Evolutionary conservation across 2,888 invertebrate species (phyloP).

Genomic region (Lamellibrachia satsuma): DNA sequence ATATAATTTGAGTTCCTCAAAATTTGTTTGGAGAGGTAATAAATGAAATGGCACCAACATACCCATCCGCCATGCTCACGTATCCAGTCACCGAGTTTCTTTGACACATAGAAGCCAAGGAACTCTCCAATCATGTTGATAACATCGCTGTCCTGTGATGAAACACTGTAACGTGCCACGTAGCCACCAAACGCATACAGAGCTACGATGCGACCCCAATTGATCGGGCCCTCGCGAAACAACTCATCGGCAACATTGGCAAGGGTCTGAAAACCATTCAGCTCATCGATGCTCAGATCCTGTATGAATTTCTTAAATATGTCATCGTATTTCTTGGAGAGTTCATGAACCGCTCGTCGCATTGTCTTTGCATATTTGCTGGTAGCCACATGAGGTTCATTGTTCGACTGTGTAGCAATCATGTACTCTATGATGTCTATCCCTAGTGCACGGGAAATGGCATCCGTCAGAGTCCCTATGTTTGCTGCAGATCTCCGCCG

Average conservation of each 20-base stretch:
- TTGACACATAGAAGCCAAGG: constrained; percentile 60
- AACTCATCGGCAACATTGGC: constrained; percentile 56
- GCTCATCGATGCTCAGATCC: constrained; percentile 14
- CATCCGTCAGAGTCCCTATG: background rate
- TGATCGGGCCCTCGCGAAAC: constrained; percentile 59
- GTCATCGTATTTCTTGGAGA: constrained; percentile 18
- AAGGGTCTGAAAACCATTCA: constrained; percentile 23
- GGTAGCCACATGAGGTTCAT: background rate
- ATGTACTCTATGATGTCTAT: background rate
- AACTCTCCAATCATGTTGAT: constrained; percentile 42
- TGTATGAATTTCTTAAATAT: background rate
- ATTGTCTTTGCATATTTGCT: background rate
- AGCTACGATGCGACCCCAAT: constrained; percentile 62
- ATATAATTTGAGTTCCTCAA: background rate
- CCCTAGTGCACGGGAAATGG: background rate
- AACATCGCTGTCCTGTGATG: constrained; percentile 32
- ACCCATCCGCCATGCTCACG: constrained; percentile 62
- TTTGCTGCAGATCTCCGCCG: background rate
- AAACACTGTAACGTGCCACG: constrained; percentile 47
- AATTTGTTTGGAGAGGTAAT: background rate
- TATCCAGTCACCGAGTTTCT: constrained; percentile 59
- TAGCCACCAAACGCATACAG: constrained; percentile 60
- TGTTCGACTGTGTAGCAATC: background rate
- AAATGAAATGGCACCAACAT: constrained; percentile 39
- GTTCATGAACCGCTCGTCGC: constrained; percentile 1